Base-by-base conservation (phyloP, 2,113 vertebrate species). In the Mugil cephalus region DNA sequence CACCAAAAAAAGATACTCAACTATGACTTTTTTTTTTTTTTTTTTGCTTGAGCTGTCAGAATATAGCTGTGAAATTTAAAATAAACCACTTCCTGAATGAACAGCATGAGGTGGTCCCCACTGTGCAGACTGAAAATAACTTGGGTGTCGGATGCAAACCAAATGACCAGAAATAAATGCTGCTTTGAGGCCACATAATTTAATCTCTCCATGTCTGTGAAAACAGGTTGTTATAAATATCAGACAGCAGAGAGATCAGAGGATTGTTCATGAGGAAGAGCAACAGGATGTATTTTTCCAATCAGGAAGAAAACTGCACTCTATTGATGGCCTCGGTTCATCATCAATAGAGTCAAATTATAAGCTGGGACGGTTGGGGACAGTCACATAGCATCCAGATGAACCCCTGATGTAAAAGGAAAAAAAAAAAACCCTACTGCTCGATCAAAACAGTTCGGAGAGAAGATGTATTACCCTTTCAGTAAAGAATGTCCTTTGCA, bases 401-500 rank as follows among this genome's bases (percentile, higher is more conserved):
- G 64, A 65, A 60, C 66, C 69, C 51, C 78, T 34, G 17, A 47
- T 45, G 63, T 74, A 53, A 63, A 51, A 24, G 79, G 80, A 87
- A 69, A 69, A 82, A 59, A 82, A 80, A 87, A 69, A 69, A 82
- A 59, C 67, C 10, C 61, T 4, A 68, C 63, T 76, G 78, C 82
- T 78, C 21, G 40, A 56, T 74, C 55, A 55, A 76, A 84, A 65
- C 15, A 56, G 72, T 69, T 79, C 47, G 75, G 72, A 79, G 69
- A 87, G 73, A 72, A 90, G 85, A 84, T 70, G 53, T 9, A 90
- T 94, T 94, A 94, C 93, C 94, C 93, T 94, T 92, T 94, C 83
- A 94, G 92, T 89, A 94, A 93, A 91, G 91, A 94, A 93, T 94
- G 93, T 94, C 94, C 92, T 94, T 94, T 95, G 94, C 93, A 91